A percentile compares a stretch with the other conserved stretches of the same genome.
These are phyloP conservation scores for Vannuccia rotundouncinata DNA, from an alignment of 2,888 invertebrate genomes.

Conservation along the genomic window DNA sequence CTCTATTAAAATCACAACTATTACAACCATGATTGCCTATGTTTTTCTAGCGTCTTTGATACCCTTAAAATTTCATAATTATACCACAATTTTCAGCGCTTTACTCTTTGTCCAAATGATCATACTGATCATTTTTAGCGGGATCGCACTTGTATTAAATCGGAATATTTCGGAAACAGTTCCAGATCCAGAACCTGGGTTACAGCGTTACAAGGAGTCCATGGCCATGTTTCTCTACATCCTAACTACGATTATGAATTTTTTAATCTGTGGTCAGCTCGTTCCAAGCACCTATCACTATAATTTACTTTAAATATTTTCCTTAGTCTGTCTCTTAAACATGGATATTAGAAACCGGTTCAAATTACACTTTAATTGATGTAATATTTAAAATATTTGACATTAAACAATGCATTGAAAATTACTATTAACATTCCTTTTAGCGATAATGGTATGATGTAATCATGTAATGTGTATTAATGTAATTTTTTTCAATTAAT, in stretches of 20 bases:
- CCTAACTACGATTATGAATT: not conserved
- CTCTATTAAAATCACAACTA: not conserved
- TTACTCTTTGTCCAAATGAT: not conserved
- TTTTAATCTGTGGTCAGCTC: not conserved
- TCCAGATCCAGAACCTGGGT: not conserved
- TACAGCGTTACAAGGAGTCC: not conserved
- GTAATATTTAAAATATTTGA: too few species aligned
- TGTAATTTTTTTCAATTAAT: too few species aligned
- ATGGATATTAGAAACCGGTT: too few species aligned
- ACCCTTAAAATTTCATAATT: not conserved
- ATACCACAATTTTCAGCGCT: not conserved
- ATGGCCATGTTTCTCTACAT: not conserved
- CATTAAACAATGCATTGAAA: too few species aligned
- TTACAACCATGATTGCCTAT: not conserved
- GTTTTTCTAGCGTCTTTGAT: not conserved
- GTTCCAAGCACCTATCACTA: not conserved
- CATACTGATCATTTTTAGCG: not conserved
- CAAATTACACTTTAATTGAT: too few species aligned
- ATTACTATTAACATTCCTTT: too few species aligned
- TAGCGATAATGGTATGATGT: too few species aligned
- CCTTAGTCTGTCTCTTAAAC: too few species aligned
- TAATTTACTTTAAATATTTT: not conserved
- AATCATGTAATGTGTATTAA: too few species aligned
- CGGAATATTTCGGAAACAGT: not conserved
- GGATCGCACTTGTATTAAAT: not conserved